Conservation (phyloP, 2,113 vertebrate genomes). For the Capreolus pygargus region DNA sequence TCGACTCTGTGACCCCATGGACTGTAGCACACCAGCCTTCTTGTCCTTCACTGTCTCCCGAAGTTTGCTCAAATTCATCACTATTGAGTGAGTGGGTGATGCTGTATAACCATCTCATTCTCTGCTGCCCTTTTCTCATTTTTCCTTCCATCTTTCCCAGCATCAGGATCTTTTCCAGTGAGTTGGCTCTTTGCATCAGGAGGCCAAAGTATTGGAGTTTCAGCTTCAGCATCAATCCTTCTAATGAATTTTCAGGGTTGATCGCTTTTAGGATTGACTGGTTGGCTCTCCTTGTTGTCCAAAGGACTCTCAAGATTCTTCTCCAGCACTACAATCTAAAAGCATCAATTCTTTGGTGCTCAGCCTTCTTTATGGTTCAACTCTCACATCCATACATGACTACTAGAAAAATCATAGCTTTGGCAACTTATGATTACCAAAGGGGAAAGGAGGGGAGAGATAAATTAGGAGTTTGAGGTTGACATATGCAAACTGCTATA, state of each 20-base stretch:
- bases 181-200: neutral
- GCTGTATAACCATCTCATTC: neutral
- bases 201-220: neutral
- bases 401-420: neutral
- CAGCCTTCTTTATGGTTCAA: neutral
- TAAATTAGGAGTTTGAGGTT: neutral
- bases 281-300: neutral
- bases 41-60: neutral
- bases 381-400: neutral
- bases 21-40: neutral
- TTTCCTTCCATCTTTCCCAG: neutral
- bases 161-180: neutral
- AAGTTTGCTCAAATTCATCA: neutral
- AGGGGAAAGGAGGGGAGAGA: neutral
- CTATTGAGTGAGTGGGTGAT: neutral
- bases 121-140: neutral
- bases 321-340: neutral
- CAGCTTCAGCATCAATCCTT: neutral
- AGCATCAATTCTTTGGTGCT: neutral
- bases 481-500: neutral
- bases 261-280: neutral
- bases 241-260: neutral
- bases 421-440: neutral
- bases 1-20: neutral
- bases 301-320: neutral